Evolutionary conservation across 2,888 invertebrate species (phyloP), one percentile per base, ranked within the genome.

Genomic region (Agrochola circellaris): DNA sequence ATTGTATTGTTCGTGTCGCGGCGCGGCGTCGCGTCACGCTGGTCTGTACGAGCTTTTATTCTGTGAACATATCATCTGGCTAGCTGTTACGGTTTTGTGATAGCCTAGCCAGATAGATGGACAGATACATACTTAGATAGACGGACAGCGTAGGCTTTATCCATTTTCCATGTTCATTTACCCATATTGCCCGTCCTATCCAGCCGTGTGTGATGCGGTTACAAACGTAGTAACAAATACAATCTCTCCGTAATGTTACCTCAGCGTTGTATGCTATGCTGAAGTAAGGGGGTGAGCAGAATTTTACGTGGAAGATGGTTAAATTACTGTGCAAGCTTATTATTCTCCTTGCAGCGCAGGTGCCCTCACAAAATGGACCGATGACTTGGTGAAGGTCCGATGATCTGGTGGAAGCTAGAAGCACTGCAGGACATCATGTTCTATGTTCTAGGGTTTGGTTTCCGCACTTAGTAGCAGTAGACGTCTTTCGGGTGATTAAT

Each of bases 151-250:
- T 54, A 54, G 54, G 51, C 42, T 42, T 51, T 7, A 51, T 6
- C 38, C 42, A 58, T 58, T 30, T 70, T 45, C 42, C 3, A 34
- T 34, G 48, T 23, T 13, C 17, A 48, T 60, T 51, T 5, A 0
- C 9, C 48, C 13, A 23, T 13, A 13, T 77, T 77, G 62, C 1
- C 23, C 45, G 15, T 38, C 56, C 38, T 56, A 11, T 17, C 7
- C 15, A 4, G 0, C 54, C 23, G 62, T 77, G 17, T 68, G 77
- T 77, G 5, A 13, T 2, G 4, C 5, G 2, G 61, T 38, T 48
- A 62, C 62, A 77, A 76, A 45, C 26, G 51, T 54, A 26, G 77
- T 34, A 67, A 76, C 77, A 77, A 77, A 77, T 77, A 54, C 68
- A 77, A 77, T 77, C 17, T 23, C 62, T 38, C n/a, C 17, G 62